Conservation (phyloP, 2,888 invertebrate genomes). For the Merodon equestris region DNA sequence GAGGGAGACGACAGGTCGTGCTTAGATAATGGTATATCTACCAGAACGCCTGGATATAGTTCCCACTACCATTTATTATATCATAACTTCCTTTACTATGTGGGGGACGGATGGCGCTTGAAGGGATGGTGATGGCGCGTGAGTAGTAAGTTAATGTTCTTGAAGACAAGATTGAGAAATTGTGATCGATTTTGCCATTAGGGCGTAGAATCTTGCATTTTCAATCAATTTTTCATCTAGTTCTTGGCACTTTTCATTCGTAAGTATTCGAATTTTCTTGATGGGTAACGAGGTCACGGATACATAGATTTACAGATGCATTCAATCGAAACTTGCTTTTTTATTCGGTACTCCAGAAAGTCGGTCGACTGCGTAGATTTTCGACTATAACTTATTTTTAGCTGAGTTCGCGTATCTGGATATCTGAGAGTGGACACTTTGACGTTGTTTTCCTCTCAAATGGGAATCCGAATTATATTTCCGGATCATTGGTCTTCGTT, state of each 20-base stretch:
- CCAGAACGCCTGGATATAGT: conserved; percentile 35
- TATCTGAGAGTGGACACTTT: conserved; percentile 5
- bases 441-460: conserved; percentile 26
- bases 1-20: too few relatives aligned
- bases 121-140: conserved; percentile 5
- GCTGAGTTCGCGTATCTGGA: background rate
- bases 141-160: conserved; percentile 29
- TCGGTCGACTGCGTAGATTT: too few relatives aligned
- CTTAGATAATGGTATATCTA: too few relatives aligned
- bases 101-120: conserved; percentile 3
- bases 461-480: conserved; percentile 48
- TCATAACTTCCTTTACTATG: background rate
- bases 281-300: too few relatives aligned
- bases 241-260: conserved; percentile 11
- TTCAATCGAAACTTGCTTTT: too few relatives aligned
- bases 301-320: too few relatives aligned
- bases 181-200: conserved; percentile 48
- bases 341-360: too few relatives aligned
- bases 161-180: conserved; percentile 24
- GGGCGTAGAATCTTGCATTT: conserved; percentile 16
- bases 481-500: conserved; percentile 35
- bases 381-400: conserved; percentile 10
- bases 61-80: conserved; percentile 41
- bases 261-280: too few relatives aligned
- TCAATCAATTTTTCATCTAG: conserved; percentile 11